Evolutionary conservation across 2,888 invertebrate genomes (phyloP).

Genomic region (Pseudoips prasinana): DNA sequence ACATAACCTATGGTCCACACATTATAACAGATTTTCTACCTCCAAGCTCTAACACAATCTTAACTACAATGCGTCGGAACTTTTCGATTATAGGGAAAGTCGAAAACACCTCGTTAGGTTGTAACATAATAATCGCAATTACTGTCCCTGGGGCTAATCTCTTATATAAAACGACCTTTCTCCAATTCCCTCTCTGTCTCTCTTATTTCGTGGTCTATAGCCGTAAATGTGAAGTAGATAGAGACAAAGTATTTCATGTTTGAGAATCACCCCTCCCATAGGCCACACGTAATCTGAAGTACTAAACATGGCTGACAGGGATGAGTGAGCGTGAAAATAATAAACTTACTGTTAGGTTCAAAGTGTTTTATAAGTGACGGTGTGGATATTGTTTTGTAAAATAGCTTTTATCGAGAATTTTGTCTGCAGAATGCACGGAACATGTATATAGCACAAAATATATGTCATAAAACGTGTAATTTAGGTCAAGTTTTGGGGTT

Average conservation of each 20-base stretch:
- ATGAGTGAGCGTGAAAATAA: conserved; percentile 46
- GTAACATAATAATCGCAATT: conserved; percentile 57
- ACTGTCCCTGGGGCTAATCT: background rate
- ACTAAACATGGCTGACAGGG: conserved; percentile 38
- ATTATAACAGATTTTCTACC: no score
- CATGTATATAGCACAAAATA: no score
- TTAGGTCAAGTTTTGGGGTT: no score
- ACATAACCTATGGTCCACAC: no score
- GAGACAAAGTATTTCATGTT: conserved; percentile 3
- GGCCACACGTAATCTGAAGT: conserved; percentile 39
- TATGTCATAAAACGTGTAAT: no score
- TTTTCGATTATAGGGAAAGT: conserved; percentile 47
- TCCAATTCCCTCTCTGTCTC: no score
- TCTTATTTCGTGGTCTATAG: no score
- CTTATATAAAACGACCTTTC: no score
- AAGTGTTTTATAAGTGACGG: background rate
- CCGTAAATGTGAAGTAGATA: no score
- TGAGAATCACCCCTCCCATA: conserved; percentile 22
- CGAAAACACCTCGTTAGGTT: conserved; percentile 53
- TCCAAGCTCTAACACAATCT: background rate
- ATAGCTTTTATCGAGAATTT: no score
- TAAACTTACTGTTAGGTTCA: conserved; percentile 18
- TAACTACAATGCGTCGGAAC: background rate
- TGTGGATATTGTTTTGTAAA: no score
- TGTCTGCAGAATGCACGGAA: no score